phyloP scores from a whole-genome alignment of 2,113 vertebrate species.

The Syngnathus scovelli region DNA sequence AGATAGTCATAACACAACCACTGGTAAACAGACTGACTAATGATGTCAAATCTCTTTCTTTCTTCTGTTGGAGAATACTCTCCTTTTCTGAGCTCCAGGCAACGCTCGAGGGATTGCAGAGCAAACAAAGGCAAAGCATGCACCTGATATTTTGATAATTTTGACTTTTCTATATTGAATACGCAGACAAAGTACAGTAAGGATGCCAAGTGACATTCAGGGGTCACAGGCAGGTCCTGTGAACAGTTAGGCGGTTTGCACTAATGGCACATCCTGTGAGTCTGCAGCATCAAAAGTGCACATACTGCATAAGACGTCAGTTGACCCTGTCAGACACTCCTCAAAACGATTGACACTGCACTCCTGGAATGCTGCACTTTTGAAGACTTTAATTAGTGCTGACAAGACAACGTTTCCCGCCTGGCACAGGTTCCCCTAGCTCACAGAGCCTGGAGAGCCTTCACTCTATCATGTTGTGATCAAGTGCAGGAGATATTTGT shows the following conservation, averaged over 20 bases:
- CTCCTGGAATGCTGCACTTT: conserved; percentile 40
- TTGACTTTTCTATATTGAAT: conserved; percentile 4
- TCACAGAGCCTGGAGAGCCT: conserved; percentile 24
- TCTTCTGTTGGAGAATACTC: no score
- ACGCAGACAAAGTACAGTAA: conserved; percentile 17
- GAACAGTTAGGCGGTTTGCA: conserved; percentile 27
- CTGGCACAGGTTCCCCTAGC: conserved; percentile 26
- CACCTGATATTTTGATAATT: background rate
- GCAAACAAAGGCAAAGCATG: no score
- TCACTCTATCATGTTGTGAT: conserved; percentile 33
- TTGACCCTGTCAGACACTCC: conserved; percentile 55
- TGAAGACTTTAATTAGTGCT: conserved; percentile 42
- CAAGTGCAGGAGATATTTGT: conserved; percentile 30
- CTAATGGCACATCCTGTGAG: conserved; percentile 40
- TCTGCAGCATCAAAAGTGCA: conserved; percentile 48
- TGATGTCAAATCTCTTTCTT: no score
- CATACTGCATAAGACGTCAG: conserved; percentile 55
- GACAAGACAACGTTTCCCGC: conserved; percentile 55
- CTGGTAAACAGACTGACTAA: no score
- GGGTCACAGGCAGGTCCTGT: conserved; percentile 39
- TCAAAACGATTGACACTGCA: conserved; percentile 50
- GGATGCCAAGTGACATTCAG: conserved; percentile 32
- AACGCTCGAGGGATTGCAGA: no score
- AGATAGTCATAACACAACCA: no score
- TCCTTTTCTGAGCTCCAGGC: no score